Base-by-base conservation (phyloP, 2,888 invertebrate genomes). In the Heterodera filipjevi region DNA sequence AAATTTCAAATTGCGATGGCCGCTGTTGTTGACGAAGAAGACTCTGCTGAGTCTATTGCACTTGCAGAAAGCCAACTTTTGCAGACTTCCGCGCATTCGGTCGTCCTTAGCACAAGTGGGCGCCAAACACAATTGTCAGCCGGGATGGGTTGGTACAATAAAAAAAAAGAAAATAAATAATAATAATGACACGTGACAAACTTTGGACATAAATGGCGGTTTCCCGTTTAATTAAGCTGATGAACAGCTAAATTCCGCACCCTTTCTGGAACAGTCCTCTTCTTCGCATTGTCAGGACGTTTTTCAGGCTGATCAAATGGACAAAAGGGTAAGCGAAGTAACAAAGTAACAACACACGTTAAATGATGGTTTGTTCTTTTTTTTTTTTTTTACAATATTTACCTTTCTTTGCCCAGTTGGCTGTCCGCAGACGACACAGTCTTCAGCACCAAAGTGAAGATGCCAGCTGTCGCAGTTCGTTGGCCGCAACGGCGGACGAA, bases 401-500 rank as follows among this genome's bases (percentile, higher is more conserved):
- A 68, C 8, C 8, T 33, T 30, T 30, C 3, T 32, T 16, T 32
- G 16, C 27, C 19, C 30, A 46, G 66, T 33, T 72, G 44, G 78
- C 78, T 30, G 78, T 78, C 33, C 78, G 81, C n/a, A 64, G 82
- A 49, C 70, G 81, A 16, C 79, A 77, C 39, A 77, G 75, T 27
- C 53, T 84, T 16, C 72, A 81, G 79, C 81, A 83, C 33, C 71
- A 85, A 70, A 86, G 87, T 78, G 87, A 87, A 35, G 88, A 88
- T 53, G 81, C 79, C 12, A 84, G 83, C 70, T 86, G 86, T 77
- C 82, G 85, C 32, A 86, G 85, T 71, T 83, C 80, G 14, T 74
- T 86, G 53, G 88, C 88, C 6, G 88, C 88, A 22, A 88, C 88
- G 22, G 88, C 87, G 32, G 88, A 88, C 79, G 88, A 89, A 74